These are phyloP conservation scores for Ectobius pallidus DNA, from an alignment of 2,888 invertebrate species.

Conservation along the genomic window DNA sequence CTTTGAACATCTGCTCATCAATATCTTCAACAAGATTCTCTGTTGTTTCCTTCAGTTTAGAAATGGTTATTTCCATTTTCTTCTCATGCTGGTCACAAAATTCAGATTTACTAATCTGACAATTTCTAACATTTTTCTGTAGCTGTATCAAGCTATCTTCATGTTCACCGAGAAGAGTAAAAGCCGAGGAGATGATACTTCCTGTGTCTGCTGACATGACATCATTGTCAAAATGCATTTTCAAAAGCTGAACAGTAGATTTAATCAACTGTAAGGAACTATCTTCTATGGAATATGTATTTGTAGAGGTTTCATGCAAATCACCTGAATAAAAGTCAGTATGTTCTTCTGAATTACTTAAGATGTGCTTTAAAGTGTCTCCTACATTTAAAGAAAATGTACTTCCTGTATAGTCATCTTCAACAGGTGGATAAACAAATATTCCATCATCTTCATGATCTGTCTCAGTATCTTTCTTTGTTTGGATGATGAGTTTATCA, in stretches of 20 bases:
- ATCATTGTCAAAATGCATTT: conserved; percentile 8
- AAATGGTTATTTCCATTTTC: conserved; percentile 11
- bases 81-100: conserved; percentile 1
- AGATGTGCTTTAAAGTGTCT: too few relatives aligned
- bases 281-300: not conserved
- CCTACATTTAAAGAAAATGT: too few relatives aligned
- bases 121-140: not conserved
- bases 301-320: not conserved
- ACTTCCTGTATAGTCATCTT: too few relatives aligned
- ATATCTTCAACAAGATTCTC: conserved; percentile 17
- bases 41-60: not conserved
- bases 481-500: too few relatives aligned
- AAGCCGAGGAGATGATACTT: not conserved
- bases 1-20: conserved; percentile 22
- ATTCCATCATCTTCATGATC: too few relatives aligned
- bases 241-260: conserved; percentile 7
- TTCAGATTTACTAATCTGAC: not conserved
- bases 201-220: not conserved
- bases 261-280: not conserved
- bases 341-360: too few relatives aligned
- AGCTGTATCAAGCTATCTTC: conserved; percentile 9
- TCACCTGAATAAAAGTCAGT: too few relatives aligned
- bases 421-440: too few relatives aligned
- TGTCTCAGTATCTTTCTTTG: too few relatives aligned
- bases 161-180: not conserved